Conservation (phyloP, 1,140 invertebrate genomes). For the Lordiphosa collinella region DNA sequence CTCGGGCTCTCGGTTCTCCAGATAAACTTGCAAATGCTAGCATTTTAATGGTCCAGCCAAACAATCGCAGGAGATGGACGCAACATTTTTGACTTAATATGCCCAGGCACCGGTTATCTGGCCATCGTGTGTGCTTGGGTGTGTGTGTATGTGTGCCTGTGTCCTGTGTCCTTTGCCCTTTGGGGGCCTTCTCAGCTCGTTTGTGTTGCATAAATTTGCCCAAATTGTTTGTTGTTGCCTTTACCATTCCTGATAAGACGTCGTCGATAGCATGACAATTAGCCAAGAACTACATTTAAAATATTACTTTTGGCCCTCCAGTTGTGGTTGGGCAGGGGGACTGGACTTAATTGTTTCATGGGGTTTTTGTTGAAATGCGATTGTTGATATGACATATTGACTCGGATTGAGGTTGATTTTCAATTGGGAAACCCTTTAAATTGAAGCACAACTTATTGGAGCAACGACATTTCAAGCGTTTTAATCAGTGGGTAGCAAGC, state of each 20-base stretch:
- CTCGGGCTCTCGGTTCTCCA: conserved; percentile 31
- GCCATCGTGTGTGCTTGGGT: conserved; percentile 25
- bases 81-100: conserved; percentile 71
- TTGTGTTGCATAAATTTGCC: conserved; percentile 67
- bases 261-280: conserved; percentile 72
- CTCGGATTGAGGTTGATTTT: background rate
- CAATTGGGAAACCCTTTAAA: no score
- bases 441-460: no score
- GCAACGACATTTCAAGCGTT: no score
- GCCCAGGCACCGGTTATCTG: conserved; percentile 35
- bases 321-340: background rate
- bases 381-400: conserved; percentile 38
- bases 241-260: conserved; percentile 47
- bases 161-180: conserved; percentile 10
- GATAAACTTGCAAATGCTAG: conserved; percentile 73
- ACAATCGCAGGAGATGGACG: conserved; percentile 13
- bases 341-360: conserved; percentile 70
- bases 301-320: conserved; percentile 29
- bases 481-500: no score
- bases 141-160: background rate
- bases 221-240: conserved; percentile 57
- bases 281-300: conserved; percentile 61
- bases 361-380: conserved; percentile 50
- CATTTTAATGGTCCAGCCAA: conserved; percentile 59
- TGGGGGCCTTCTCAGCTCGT: conserved; percentile 22